A percentile compares a stretch with the other conserved stretches of the same genome.
Conservation (phyloP, 2,888 invertebrate species). For the Megaustenia siamemsis region DNA sequence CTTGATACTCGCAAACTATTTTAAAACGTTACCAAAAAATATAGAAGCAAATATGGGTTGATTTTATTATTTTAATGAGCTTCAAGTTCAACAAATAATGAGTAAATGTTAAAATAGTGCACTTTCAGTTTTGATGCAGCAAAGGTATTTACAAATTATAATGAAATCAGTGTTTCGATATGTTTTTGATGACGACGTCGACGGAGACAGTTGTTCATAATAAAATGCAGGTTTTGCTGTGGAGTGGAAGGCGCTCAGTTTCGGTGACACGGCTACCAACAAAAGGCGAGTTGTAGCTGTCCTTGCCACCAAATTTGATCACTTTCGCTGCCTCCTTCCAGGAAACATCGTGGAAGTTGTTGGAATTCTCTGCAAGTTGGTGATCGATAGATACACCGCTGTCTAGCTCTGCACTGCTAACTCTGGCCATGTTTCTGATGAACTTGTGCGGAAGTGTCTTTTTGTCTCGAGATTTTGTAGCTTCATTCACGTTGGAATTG, state of each 20-base stretch:
- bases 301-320: neutral
- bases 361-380: neutral
- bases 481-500: neutral
- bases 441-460: neutral
- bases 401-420: neutral
- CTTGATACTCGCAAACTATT: no score
- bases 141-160: no score
- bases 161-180: no score
- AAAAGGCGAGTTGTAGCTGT: neutral
- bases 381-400: neutral
- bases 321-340: neutral
- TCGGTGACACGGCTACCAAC: neutral
- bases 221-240: constrained; percentile 34
- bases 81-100: no score
- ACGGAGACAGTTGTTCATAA: neutral
- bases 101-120: no score
- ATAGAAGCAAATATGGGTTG: no score
- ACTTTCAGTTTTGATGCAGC: no score
- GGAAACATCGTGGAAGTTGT: neutral
- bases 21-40: no score
- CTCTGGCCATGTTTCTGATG: neutral
- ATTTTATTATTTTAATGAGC: no score
- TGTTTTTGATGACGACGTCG: neutral
- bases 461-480: neutral
- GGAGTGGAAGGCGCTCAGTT: neutral